phyloP scores from a whole-genome alignment of 2,888 invertebrate genomes.

The Thera britannica region DNA sequence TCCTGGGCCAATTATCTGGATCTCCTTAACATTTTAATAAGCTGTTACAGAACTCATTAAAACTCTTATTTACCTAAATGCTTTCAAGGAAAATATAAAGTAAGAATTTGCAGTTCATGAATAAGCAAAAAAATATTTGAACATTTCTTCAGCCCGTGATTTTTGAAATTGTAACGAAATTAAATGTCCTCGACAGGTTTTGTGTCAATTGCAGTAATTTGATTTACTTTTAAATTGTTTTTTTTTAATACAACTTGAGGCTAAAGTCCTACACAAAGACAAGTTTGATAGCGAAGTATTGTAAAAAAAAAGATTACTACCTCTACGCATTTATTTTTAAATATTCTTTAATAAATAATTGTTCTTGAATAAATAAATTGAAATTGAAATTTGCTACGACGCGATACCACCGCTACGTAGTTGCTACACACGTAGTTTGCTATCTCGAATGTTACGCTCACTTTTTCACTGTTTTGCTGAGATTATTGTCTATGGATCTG shows the following conservation, averaged over 20 bases:
- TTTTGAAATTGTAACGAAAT: constrained; percentile 12
- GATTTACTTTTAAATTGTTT: constrained; percentile 1
- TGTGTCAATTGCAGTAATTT: constrained; percentile 23
- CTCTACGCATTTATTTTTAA: too few species aligned
- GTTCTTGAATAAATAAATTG: too few species aligned
- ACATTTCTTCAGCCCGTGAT: constrained; percentile 32
- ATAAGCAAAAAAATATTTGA: constrained; percentile 12
- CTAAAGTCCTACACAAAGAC: neutral
- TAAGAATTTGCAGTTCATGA: constrained; percentile 4
- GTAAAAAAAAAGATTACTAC: too few species aligned
- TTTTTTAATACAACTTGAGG: neutral
- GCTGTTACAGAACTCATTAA: constrained; percentile 54
- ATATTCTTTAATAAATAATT: too few species aligned
- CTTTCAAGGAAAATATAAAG: constrained; percentile 12
- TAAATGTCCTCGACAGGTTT: constrained; percentile 15
- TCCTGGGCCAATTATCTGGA: constrained; percentile 35
- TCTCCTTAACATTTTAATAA: constrained; percentile 52
- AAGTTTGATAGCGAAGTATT: neutral
- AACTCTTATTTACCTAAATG: constrained; percentile 52
- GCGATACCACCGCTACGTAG: too few species aligned
- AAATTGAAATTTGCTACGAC: too few species aligned
- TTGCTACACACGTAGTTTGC: too few species aligned
- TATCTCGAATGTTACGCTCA: too few species aligned
- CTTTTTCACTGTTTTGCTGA: too few species aligned
- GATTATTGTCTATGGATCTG: too few species aligned